Evolutionary conservation across 2,888 invertebrate genomes (phyloP).

Genomic region (Diabrotica balteata): DNA sequence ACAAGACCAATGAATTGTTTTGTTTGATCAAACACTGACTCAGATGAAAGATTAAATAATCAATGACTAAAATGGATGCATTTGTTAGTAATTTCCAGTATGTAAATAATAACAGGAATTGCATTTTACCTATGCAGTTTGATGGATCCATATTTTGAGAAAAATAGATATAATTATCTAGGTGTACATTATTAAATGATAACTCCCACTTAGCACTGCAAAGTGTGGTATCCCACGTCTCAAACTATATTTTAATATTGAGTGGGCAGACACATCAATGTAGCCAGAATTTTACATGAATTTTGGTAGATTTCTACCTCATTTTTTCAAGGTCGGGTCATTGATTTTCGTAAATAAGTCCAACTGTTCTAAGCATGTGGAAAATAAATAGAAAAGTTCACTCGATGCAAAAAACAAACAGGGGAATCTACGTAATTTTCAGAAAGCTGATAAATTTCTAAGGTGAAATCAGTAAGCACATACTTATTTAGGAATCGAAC

Average conservation of each 20-base stretch:
- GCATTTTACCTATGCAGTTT: conserved; percentile 10
- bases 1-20: background rate
- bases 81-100: too few relatives aligned
- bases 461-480: conserved; percentile 3
- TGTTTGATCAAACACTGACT: too few relatives aligned
- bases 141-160: conserved; percentile 2
- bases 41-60: too few relatives aligned
- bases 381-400: conserved; percentile 12
- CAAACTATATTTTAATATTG: conserved; percentile 36
- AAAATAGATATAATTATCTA: conserved; percentile 7
- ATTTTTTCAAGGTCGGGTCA: conserved; percentile 34
- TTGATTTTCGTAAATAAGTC: conserved; percentile 30
- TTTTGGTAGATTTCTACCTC: conserved; percentile 27
- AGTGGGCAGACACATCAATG: conserved; percentile 35
- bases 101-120: background rate
- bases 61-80: background rate
- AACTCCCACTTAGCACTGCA: conserved; percentile 27
- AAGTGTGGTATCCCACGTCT: conserved; percentile 27
- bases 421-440: too few relatives aligned
- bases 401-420: too few relatives aligned
- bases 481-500: background rate
- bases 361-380: conserved; percentile 4
- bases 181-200: conserved; percentile 26
- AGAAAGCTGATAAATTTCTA: background rate
- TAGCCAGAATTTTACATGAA: conserved; percentile 32